These are phyloP conservation scores for Nycteola revayana DNA, from an alignment of 2,888 invertebrate genomes.

Conservation along the genomic window DNA sequence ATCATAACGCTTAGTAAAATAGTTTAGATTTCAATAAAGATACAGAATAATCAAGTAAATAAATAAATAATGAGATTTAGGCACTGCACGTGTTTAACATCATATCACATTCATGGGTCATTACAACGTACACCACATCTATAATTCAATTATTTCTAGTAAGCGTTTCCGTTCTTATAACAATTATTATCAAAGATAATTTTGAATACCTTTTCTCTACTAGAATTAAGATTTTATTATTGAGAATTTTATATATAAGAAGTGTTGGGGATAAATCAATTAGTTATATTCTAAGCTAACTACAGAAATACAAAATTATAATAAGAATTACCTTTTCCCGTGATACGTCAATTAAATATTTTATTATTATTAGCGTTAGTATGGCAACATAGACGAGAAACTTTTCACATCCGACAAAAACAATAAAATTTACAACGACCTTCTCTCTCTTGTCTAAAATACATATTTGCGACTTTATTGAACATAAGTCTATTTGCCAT, in stretches of 20 bases:
- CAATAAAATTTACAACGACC: too few relatives aligned
- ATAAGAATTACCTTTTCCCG: too few relatives aligned
- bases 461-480: too few relatives aligned
- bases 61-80: conserved; percentile 71
- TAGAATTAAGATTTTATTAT: conserved; percentile 17
- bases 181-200: conserved; percentile 66
- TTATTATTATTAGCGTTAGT: too few relatives aligned
- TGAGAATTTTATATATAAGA: conserved; percentile 13
- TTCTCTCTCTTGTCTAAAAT: too few relatives aligned
- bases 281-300: conserved; percentile 10
- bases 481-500: too few relatives aligned
- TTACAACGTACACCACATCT: conserved; percentile 58
- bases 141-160: conserved; percentile 70
- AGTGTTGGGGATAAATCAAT: conserved; percentile 10
- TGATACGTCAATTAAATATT: too few relatives aligned
- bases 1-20: conserved; percentile 50
- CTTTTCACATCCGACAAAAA: too few relatives aligned
- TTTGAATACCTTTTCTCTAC: conserved; percentile 26
- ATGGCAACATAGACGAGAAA: too few relatives aligned
- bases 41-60: conserved; percentile 47
- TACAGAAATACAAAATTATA: too few relatives aligned
- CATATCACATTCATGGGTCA: conserved; percentile 76
- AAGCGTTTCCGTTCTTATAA: conserved; percentile 78
- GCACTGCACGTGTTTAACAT: conserved; percentile 75
- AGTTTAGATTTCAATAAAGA: conserved; percentile 47